Base-by-base conservation (phyloP, 2,113 vertebrate genomes). In the Colius striatus region DNA sequence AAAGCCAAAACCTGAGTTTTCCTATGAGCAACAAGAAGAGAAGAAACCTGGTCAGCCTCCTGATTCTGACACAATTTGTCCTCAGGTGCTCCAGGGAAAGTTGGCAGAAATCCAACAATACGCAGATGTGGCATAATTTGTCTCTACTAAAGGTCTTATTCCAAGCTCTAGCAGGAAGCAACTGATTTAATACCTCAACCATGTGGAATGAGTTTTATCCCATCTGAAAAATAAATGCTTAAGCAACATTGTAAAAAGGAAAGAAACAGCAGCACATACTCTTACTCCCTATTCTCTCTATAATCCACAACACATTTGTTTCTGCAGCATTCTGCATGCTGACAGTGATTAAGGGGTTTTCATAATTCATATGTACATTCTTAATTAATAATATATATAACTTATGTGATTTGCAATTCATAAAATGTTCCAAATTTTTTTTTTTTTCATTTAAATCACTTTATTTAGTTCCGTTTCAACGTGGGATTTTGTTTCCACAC, bases 341-440 rank as follows among this genome's bases (percentile, higher is more conserved):
- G 85, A 26, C 54, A 86, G 22, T 94, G 63, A 95, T 95, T 96
- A 88, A 96, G 48, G 47, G 50, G 29, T 81, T 96, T 91, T 65
- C 58, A 86, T 62, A 60, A 55, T 93, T 79, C 81, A 22, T 83
- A 80, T n/a, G 30, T n/a, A 79, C 67, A 90, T 87, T 60, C 63
- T 87, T 96, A 92, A 93, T 95, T 94, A 96, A 94, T 92, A 78
- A 89, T 76, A 34, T 38, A n/a, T 65, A 29, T 48, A 93, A 66
- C n/a, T 75, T 38, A 57, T 13, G 8, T 43, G 48, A 79, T 84
- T 89, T 94, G 63, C 23, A 73, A 25, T 72, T 92, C 84, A 94
- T 38, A 92, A 90, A 76, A 67, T 61, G 27, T 84, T 71, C 30
- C 54, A 63, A 74, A 74, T 87, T 21, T 53, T 80, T 96, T 21